Percentiles rank a stretch among this genome's conserved stretches.
These are phyloP conservation scores for Hippopotamyrus pictus DNA, from an alignment of 2,797 vertebrate species.

Conservation along the genomic window DNA sequence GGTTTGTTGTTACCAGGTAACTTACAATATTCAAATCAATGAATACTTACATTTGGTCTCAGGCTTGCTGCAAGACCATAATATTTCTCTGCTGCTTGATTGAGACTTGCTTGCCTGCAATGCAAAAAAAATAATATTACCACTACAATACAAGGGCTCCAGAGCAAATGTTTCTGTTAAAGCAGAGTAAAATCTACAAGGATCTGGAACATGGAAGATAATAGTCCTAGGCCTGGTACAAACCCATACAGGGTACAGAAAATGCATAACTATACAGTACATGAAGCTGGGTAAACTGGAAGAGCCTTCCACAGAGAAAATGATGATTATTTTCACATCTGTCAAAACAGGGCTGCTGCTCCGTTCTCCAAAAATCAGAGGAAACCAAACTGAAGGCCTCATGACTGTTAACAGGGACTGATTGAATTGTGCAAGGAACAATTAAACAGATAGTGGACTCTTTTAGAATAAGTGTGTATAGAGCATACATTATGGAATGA, in stretches of 20 bases:
- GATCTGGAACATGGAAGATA: neutral
- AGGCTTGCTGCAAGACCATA: constrained; percentile 68
- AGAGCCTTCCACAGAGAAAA: neutral
- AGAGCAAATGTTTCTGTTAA: neutral
- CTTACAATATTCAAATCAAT: neutral
- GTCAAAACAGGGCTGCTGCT: neutral
- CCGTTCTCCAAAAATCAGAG: neutral
- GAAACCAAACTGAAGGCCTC: neutral
- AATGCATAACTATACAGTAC: neutral
- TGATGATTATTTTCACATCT: constrained; percentile 7
- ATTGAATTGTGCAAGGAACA: neutral
- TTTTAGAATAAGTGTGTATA: neutral
- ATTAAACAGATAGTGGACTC: neutral
- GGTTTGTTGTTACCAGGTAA: neutral
- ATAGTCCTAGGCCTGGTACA: neutral
- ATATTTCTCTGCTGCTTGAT: constrained; percentile 71
- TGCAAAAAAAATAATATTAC: constrained; percentile 3
- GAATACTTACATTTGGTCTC: constrained; percentile 68
- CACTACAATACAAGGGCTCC: neutral
- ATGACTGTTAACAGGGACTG: neutral
- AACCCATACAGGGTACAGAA: neutral
- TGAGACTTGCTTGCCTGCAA: constrained; percentile 70
- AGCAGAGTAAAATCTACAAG: neutral
- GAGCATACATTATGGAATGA: neutral
- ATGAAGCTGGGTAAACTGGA: neutral